Percentiles rank a stretch among this genome's conserved stretches.
These are phyloP conservation scores for Chaitophorus viminalis DNA, from an alignment of 2,888 invertebrate genomes.

Conservation along the genomic window DNA sequence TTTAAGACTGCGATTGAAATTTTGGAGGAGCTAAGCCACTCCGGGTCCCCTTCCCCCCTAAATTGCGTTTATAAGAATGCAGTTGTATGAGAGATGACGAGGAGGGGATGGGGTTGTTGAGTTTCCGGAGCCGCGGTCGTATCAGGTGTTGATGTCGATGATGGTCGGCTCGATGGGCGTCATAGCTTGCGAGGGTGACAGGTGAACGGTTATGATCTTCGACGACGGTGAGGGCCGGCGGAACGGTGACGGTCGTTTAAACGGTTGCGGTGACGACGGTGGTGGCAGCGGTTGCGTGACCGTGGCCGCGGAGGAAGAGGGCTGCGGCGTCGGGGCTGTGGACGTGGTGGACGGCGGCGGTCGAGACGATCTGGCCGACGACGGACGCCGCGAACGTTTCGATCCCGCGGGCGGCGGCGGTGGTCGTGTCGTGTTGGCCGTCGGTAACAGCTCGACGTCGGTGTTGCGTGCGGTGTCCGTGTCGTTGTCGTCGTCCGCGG, in stretches of 20 bases:
- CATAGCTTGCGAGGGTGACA: slow-evolving; percentile 1
- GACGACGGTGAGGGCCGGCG: not conserved
- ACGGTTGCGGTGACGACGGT: not conserved
- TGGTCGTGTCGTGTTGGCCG: not conserved
- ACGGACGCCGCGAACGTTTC: not conserved
- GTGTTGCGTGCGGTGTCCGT: not conserved
- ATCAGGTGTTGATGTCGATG: slow-evolving; percentile 18
- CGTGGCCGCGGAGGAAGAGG: not conserved
- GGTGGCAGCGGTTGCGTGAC: not conserved
- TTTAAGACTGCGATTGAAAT: too few species aligned
- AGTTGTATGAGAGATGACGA: too few species aligned
- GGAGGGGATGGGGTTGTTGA: not conserved
- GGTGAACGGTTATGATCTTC: not conserved
- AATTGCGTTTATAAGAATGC: too few species aligned
- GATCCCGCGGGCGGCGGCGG: not conserved
- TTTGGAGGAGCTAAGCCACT: too few species aligned
- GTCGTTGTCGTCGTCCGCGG: slow-evolving; percentile 28
- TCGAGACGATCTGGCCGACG: not conserved
- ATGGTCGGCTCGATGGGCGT: slow-evolving; percentile 16
- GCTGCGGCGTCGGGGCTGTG: not conserved
- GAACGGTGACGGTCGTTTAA: not conserved
- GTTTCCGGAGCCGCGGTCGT: not conserved
- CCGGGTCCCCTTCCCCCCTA: too few species aligned
- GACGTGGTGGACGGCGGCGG: not conserved
- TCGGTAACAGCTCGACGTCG: not conserved